phyloP scores from a whole-genome alignment of 1,140 invertebrate species.

The Parasteatoda tepidariorum region DNA sequence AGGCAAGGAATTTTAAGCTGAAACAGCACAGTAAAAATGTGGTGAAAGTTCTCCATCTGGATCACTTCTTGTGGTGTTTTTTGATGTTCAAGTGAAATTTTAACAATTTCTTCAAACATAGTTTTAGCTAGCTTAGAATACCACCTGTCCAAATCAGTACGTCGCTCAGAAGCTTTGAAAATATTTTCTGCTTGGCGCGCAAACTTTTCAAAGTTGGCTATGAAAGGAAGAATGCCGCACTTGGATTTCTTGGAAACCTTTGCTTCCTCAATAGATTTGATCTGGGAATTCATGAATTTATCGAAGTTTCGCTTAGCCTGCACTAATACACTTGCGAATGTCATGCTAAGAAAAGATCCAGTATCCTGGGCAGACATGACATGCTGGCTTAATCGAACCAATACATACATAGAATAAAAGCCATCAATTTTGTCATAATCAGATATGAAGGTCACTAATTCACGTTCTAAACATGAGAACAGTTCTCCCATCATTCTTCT shows the following conservation, averaged over 20 bases:
- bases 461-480: conserved; percentile 86
- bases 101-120: conserved; percentile 87
- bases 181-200: conserved; percentile 87
- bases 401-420: conserved; percentile 91
- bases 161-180: conserved; percentile 86
- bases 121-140: conserved; percentile 85
- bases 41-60: conserved; percentile 98
- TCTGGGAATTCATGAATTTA: conserved; percentile 88
- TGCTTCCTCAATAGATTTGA: conserved; percentile 84
- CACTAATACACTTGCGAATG: conserved; percentile 87
- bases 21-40: conserved; percentile 87
- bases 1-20: conserved; percentile 91
- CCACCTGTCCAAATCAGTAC: conserved; percentile 97
- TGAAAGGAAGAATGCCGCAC: conserved; percentile 92
- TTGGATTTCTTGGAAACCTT: conserved; percentile 79
- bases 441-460: conserved; percentile 85
- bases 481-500: conserved; percentile 83
- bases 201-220: conserved; percentile 92
- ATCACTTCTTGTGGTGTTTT: conserved; percentile 95
- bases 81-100: conserved; percentile 85
- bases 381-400: conserved; percentile 89
- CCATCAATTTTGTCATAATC: conserved; percentile 88
- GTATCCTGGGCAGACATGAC: conserved; percentile 91
- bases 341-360: conserved; percentile 88
- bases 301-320: conserved; percentile 96